Percentiles rank a stretch among this genome's conserved stretches.
Conservation (phyloP, 2,888 invertebrate genomes). For the Odontomyia ornata region DNA sequence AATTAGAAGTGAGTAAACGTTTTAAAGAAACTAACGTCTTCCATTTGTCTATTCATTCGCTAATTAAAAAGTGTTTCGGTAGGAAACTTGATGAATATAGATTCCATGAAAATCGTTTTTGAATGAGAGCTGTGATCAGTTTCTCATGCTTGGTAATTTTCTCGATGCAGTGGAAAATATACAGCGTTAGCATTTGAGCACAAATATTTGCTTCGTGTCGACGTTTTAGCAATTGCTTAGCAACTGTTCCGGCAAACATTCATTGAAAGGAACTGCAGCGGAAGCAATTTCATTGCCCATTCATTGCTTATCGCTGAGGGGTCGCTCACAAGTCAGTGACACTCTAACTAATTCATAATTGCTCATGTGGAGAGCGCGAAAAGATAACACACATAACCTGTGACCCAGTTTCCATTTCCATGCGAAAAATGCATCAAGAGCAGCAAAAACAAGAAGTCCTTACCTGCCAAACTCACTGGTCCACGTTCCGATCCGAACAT, state of each 20-base stretch:
- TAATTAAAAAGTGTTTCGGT: too few species aligned
- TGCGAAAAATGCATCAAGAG: too few species aligned
- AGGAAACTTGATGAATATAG: too few species aligned
- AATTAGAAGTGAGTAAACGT: too few species aligned
- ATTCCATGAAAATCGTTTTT: too few species aligned
- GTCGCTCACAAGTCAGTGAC: background rate
- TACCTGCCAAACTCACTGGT: background rate
- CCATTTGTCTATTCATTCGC: too few species aligned
- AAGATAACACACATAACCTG: background rate
- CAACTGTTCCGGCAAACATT: constrained; percentile 19
- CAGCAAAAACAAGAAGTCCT: background rate
- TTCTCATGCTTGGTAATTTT: too few species aligned
- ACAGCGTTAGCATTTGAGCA: too few species aligned
- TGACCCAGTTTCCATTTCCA: background rate
- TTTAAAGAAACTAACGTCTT: too few species aligned
- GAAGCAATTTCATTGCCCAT: background rate
- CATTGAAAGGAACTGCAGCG: background rate
- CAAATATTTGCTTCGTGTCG: too few species aligned
- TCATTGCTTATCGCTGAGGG: background rate
- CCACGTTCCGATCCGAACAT: background rate
- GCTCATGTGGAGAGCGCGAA: background rate
- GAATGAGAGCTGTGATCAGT: too few species aligned
- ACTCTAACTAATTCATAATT: background rate
- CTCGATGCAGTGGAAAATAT: too few species aligned
- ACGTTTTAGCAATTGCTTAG: constrained; percentile 2